A percentile compares a stretch with the other conserved stretches of the same genome.
Conservation (phyloP, 2,888 invertebrate genomes). For the Drosophila picticornis region DNA sequence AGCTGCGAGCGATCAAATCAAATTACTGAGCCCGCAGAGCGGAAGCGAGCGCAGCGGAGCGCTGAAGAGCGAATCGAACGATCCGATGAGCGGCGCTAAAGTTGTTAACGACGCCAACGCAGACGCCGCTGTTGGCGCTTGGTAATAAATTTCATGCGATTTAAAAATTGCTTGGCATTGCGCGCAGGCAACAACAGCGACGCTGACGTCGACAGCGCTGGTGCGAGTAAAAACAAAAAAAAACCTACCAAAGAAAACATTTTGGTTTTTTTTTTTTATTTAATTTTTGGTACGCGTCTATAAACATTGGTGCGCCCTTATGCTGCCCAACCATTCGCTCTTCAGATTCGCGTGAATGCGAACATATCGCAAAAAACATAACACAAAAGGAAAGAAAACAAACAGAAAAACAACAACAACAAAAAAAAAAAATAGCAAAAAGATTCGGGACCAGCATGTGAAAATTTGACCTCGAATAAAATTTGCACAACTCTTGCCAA, state of each 20-base stretch:
- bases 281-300: slow-evolving; percentile 47
- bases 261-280: slow-evolving; percentile 15
- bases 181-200: slow-evolving; percentile 55
- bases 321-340: slow-evolving; percentile 71
- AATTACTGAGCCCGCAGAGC: slow-evolving; percentile 26
- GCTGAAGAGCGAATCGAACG: slow-evolving; percentile 44
- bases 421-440: not conserved
- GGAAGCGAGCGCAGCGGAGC: slow-evolving; percentile 50
- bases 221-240: slow-evolving; percentile 39
- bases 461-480: slow-evolving; percentile 32
- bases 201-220: slow-evolving; percentile 60
- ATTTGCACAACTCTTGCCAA: slow-evolving; percentile 69
- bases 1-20: slow-evolving; percentile 26
- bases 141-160: slow-evolving; percentile 73
- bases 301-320: slow-evolving; percentile 73
- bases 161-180: slow-evolving; percentile 72
- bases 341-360: slow-evolving; percentile 47
- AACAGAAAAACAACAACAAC: not conserved
- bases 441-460: slow-evolving; percentile 41
- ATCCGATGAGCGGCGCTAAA: slow-evolving; percentile 18
- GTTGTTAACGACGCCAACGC: slow-evolving; percentile 19
- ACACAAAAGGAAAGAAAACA: not conserved
- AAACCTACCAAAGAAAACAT: slow-evolving; percentile 1
- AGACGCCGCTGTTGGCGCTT: slow-evolving; percentile 19
- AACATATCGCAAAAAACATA: slow-evolving; percentile 37